phyloP scores from a whole-genome alignment of 2,797 vertebrate genomes.

The Typhlichthys eigenmanni region DNA sequence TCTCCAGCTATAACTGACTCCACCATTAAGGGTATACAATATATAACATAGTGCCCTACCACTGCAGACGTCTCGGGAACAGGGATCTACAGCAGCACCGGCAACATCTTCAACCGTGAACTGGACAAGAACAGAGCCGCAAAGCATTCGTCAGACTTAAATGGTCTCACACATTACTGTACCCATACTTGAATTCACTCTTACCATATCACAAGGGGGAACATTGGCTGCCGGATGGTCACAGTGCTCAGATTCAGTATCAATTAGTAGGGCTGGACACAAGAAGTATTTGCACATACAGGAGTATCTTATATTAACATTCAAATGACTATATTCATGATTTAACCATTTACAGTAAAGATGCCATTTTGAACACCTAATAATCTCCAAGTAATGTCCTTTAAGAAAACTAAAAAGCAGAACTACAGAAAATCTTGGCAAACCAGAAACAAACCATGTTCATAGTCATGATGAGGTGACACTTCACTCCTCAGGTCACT shows the following conservation, averaged over 20 bases:
- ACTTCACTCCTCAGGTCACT: conserved; percentile 1
- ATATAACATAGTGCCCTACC: conserved; percentile 26
- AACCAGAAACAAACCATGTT: conserved; percentile 1
- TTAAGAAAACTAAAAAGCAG: too few species aligned
- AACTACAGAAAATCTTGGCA: too few species aligned
- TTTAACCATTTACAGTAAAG: too few species aligned
- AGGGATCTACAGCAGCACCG: conserved; percentile 9
- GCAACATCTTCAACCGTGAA: neutral
- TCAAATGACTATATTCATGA: too few species aligned
- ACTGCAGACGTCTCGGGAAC: conserved; percentile 24
- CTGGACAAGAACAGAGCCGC: conserved; percentile 10
- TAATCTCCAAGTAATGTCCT: too few species aligned
- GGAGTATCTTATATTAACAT: neutral
- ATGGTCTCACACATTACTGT: neutral
- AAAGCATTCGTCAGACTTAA: neutral
- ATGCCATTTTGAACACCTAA: too few species aligned
- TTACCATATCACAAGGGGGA: conserved; percentile 36
- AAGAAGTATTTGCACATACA: neutral
- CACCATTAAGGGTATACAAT: neutral
- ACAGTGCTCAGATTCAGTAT: conserved; percentile 8
- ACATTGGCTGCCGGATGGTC: neutral
- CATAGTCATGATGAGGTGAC: neutral
- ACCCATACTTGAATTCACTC: neutral
- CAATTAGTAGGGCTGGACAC: conserved; percentile 16
- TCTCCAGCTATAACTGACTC: too few species aligned